Evolutionary conservation across 2,888 invertebrate species (phyloP).

Genomic region (Sylvicola fuscatus): DNA sequence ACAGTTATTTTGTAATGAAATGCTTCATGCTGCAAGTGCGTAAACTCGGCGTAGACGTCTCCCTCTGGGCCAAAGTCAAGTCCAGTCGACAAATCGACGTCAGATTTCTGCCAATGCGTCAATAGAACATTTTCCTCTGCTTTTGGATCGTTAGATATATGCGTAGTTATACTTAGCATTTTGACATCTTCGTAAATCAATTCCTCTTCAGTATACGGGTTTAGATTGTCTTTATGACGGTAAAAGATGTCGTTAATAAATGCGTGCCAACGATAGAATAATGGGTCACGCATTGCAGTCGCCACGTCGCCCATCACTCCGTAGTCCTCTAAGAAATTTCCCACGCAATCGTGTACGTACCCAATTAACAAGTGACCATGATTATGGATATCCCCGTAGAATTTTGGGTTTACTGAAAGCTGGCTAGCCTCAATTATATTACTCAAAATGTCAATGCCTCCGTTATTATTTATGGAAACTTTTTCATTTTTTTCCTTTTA

Average conservation of each 20-base stretch:
- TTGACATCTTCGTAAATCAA: slow-evolving; percentile 6
- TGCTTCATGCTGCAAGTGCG: slow-evolving; percentile 46
- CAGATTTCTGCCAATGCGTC: slow-evolving; percentile 64
- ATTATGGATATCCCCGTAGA: slow-evolving; percentile 18
- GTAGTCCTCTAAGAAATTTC: slow-evolving; percentile 5
- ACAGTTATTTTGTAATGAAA: slow-evolving; percentile 38
- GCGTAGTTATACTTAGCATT: slow-evolving; percentile 12
- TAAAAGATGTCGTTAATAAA: slow-evolving; percentile 16
- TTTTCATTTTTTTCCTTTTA: slow-evolving; percentile 9
- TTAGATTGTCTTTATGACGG: slow-evolving; percentile 17
- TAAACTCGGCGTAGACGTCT: slow-evolving; percentile 40
- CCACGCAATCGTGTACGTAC: slow-evolving; percentile 16
- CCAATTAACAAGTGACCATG: slow-evolving; percentile 15
- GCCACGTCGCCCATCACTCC: slow-evolving; percentile 8
- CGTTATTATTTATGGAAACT: slow-evolving; percentile 13
- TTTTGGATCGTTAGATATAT: slow-evolving; percentile 11
- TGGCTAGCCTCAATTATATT: slow-evolving; percentile 16
- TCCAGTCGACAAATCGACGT: slow-evolving; percentile 58
- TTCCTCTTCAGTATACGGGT: slow-evolving; percentile 3
- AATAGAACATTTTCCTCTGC: slow-evolving; percentile 31
- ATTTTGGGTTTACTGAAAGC: slow-evolving; percentile 10
- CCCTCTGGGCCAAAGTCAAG: slow-evolving; percentile 60
- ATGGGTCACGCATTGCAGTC: slow-evolving; percentile 21
- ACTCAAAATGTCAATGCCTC: slow-evolving; percentile 19
- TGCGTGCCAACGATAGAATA: slow-evolving; percentile 20